These are phyloP conservation scores for Leptosomus discolor DNA, from an alignment of 2,113 vertebrate species.

Conservation along the genomic window DNA sequence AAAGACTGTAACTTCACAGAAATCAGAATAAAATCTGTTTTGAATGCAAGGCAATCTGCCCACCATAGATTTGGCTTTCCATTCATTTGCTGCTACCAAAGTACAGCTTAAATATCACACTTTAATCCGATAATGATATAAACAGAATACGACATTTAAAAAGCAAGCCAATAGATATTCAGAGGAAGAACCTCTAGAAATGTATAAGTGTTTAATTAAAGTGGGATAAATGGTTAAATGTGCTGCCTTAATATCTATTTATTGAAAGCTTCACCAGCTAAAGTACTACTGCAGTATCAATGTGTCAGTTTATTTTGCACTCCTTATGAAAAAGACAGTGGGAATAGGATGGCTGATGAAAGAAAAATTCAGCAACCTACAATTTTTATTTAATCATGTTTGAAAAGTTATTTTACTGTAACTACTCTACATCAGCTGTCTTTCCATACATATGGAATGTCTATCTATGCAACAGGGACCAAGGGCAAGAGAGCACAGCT, in stretches of 20 bases:
- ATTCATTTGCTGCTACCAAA: not conserved
- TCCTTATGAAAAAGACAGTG: not conserved
- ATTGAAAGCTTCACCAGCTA: not conserved
- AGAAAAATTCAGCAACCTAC: not conserved
- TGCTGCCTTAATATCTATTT: not conserved
- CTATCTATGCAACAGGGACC: fast-evolving
- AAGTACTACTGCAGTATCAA: not conserved
- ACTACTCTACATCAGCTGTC: not conserved
- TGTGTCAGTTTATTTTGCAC: not conserved
- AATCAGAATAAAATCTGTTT: not conserved
- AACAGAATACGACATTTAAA: not conserved
- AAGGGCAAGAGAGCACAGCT: not conserved
- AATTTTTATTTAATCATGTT: not conserved
- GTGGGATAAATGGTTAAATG: not conserved
- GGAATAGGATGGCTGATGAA: not conserved
- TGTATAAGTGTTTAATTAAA: not conserved
- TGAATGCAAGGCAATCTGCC: not conserved
- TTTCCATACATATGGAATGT: not conserved
- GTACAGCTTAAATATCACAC: not conserved
- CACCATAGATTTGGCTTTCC: not conserved
- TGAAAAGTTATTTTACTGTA: not conserved
- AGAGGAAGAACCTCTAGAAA: not conserved
- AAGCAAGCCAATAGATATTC: not conserved
- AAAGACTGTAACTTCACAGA: not conserved
- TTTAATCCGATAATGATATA: not conserved